Percentiles rank a stretch among this genome's conserved stretches.
Evolutionary conservation across 2,888 invertebrate species (phyloP).

Genomic region (Invenusta paracnida): DNA sequence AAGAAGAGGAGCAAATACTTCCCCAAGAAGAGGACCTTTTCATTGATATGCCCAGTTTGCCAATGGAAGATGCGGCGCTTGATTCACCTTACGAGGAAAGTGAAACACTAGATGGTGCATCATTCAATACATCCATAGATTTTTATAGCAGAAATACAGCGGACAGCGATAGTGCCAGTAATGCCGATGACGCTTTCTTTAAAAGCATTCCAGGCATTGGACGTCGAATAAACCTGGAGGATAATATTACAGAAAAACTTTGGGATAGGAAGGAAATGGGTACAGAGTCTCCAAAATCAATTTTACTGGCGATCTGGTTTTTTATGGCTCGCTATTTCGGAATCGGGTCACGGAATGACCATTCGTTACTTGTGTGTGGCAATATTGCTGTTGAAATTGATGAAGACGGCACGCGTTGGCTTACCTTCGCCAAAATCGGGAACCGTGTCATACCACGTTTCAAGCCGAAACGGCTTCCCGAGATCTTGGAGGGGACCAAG

Average conservation of each 20-base stretch:
- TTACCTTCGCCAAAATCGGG: not conserved
- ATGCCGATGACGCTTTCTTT: not conserved
- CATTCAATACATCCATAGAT: no score
- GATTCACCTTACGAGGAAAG: not conserved
- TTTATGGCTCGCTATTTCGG: conserved; percentile 15
- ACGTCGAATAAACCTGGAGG: not conserved
- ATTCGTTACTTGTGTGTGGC: not conserved
- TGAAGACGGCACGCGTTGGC: not conserved
- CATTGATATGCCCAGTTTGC: not conserved
- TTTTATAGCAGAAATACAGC: no score
- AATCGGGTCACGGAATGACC: conserved; percentile 16
- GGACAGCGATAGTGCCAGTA: not conserved
- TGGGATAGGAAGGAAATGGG: not conserved
- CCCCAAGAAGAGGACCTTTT: not conserved
- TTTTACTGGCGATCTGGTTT: not conserved
- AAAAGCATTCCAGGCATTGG: no score
- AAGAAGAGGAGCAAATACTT: not conserved
- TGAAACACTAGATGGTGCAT: not conserved
- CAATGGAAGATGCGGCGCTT: not conserved
- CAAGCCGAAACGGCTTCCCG: not conserved
- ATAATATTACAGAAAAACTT: not conserved
- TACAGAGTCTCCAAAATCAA: not conserved
- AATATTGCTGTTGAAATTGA: conserved; percentile 10
- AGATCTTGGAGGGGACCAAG: not conserved
- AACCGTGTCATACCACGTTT: not conserved